Conservation (phyloP, 2,888 invertebrate genomes). For the Romanomermis culicivorax region DNA sequence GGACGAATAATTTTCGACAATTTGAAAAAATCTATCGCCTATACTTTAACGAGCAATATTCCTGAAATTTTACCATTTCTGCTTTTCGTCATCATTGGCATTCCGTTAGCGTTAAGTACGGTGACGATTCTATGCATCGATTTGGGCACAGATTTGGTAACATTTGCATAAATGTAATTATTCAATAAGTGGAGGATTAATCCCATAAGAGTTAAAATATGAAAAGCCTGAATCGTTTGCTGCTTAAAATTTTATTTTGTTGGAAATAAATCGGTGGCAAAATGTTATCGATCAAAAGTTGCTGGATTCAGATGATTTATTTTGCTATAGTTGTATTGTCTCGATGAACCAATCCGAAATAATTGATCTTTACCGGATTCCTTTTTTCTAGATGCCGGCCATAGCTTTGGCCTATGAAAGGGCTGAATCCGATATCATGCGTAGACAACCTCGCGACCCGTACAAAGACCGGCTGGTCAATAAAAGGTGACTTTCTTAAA, state of each 20-base stretch:
- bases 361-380: too few species aligned
- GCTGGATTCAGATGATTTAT: neutral
- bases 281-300: too few species aligned
- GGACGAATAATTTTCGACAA: constrained; percentile 39
- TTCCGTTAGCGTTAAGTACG: constrained; percentile 36
- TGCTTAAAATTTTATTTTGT: neutral
- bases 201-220: neutral
- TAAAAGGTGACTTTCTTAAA: too few species aligned
- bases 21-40: too few species aligned
- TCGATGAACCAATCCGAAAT: neutral
- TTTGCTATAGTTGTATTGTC: too few species aligned
- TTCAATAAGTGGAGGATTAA: too few species aligned
- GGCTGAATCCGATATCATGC: constrained; percentile 53
- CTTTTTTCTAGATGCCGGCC: constrained; percentile 43
- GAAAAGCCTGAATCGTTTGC: neutral
- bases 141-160: constrained; percentile 37
- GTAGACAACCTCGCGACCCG: constrained; percentile 41
- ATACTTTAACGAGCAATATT: constrained; percentile 37
- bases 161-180: neutral
- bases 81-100: constrained; percentile 34
- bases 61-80: constrained; percentile 37
- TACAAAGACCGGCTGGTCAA: constrained; percentile 47
- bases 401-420: constrained; percentile 50
- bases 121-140: constrained; percentile 39
- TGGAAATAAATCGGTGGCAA: neutral